Evolutionary conservation across 2,113 vertebrate genomes (phyloP).

Genomic region (Hippopotamus amphibius): DNA sequence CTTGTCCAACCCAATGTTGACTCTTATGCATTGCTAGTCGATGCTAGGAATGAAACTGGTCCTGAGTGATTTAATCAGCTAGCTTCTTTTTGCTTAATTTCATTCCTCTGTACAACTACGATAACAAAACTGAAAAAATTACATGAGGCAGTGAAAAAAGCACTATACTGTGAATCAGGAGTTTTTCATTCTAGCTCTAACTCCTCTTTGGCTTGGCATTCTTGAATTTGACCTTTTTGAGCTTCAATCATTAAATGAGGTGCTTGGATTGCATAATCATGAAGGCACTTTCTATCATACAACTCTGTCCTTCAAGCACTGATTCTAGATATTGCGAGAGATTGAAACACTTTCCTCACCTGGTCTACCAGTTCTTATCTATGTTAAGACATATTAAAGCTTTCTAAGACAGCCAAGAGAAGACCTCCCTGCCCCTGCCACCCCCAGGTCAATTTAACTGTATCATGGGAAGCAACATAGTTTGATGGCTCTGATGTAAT

Average conservation of each 20-base stretch:
- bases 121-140: neutral
- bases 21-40: neutral
- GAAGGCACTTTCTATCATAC: neutral
- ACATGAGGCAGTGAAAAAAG: neutral
- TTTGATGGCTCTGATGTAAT: neutral
- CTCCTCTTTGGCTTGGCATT: neutral
- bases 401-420: neutral
- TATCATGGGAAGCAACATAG: neutral
- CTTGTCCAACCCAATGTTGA: neutral
- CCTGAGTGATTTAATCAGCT: constrained; percentile 5
- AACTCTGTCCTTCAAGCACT: neutral
- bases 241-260: neutral
- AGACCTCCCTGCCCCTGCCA: neutral
- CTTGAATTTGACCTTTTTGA: constrained; percentile 42
- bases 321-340: neutral
- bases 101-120: neutral
- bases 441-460: neutral
- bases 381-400: neutral
- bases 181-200: neutral
- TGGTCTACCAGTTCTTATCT: neutral
- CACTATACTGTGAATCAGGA: neutral
- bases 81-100: constrained; percentile 42
- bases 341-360: neutral
- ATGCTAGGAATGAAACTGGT: neutral
- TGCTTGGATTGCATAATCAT: neutral